A percentile compares a stretch with the other conserved stretches of the same genome.
Conservation (phyloP, 2,113 vertebrate species). For the Forbesichthys agassizii region DNA sequence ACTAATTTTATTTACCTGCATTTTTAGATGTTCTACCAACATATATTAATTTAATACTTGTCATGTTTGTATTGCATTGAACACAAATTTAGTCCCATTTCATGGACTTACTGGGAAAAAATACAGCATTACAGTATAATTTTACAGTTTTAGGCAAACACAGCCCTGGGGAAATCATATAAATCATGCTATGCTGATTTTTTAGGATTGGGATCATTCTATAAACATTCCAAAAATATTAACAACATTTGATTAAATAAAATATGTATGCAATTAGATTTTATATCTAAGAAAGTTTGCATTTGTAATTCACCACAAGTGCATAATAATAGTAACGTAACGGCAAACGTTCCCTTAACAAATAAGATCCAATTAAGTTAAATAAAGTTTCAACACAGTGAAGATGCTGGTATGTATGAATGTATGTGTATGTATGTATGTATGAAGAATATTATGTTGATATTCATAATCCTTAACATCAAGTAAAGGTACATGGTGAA, state of each 20-base stretch:
- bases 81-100: too few species aligned
- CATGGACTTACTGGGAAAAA: too few species aligned
- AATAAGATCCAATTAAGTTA: too few species aligned
- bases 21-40: constrained; percentile 14
- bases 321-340: background rate
- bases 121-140: too few species aligned
- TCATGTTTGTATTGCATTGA: too few species aligned
- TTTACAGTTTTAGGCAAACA: too few species aligned
- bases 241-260: background rate
- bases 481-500: constrained; percentile 31
- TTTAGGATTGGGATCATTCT: too few species aligned
- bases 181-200: background rate
- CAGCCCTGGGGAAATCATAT: too few species aligned
- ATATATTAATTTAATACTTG: constrained; percentile 29
- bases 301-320: constrained; percentile 54
- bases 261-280: background rate
- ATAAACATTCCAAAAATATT: background rate
- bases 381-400: constrained; percentile 14
- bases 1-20: background rate
- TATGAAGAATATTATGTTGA: too few species aligned
- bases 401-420: constrained; percentile 17
- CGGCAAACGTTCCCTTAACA: too few species aligned
- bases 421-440: too few species aligned
- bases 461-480: background rate
- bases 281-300: constrained; percentile 47